Evolutionary conservation across 2,888 invertebrate genomes (phyloP).

Genomic region (Saturnia japonica): DNA sequence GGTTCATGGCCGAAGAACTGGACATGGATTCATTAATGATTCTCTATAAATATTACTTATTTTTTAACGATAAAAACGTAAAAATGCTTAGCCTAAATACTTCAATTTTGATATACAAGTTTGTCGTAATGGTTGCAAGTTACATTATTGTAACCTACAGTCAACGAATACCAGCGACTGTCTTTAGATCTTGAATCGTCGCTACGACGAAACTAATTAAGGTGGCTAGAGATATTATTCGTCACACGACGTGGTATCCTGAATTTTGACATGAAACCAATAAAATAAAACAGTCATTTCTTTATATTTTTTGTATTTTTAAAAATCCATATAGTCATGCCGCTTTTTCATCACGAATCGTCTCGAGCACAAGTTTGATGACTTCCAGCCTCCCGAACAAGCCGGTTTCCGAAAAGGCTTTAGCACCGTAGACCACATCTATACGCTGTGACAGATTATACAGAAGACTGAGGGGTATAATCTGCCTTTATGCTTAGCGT

Average conservation of each 20-base stretch:
- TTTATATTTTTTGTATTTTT: no score
- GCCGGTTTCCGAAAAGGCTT: no score
- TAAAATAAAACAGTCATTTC: not conserved
- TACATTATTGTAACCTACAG: not conserved
- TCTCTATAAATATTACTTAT: not conserved
- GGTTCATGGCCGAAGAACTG: conserved; percentile 20
- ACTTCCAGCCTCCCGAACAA: no score
- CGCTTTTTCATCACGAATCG: no score
- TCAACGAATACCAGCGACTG: not conserved
- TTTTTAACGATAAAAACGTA: not conserved
- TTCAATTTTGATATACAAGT: not conserved
- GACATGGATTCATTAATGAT: not conserved
- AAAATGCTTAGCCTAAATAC: not conserved
- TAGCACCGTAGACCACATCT: no score
- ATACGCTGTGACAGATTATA: no score
- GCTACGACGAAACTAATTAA: not conserved
- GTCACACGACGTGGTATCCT: not conserved
- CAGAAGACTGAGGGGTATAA: no score
- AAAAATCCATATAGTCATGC: not conserved
- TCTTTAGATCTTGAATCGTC: not conserved
- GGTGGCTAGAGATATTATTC: not conserved
- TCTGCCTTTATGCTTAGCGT: no score
- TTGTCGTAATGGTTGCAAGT: not conserved
- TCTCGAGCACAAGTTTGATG: no score
- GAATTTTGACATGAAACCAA: not conserved